phyloP scores from a whole-genome alignment of 2,888 invertebrate genomes.

The Acrobasis repandana region DNA sequence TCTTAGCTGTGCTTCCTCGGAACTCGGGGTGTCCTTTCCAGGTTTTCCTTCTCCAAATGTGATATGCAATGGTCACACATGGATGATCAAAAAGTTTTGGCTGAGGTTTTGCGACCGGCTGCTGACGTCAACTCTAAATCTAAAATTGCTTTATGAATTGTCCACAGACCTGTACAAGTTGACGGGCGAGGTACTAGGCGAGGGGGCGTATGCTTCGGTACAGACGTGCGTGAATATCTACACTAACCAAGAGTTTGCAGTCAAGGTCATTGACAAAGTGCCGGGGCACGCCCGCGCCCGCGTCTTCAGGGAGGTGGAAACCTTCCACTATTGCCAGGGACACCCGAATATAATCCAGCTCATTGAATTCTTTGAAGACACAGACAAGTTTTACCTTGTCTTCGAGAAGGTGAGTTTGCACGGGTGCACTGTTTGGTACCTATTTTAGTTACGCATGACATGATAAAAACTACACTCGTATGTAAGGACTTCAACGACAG shows the following conservation, averaged over 20 bases:
- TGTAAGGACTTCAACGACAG: too few relatives aligned
- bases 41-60: too few relatives aligned
- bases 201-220: conserved; percentile 98
- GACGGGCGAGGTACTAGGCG: conserved; percentile 97
- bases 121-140: neutral
- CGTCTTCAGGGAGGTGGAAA: conserved; percentile 99
- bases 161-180: conserved; percentile 95
- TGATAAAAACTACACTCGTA: too few relatives aligned
- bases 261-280: conserved; percentile 98
- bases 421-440: too few relatives aligned
- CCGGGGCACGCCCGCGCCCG: conserved; percentile 96
- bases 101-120: too few relatives aligned
- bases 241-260: conserved; percentile 97
- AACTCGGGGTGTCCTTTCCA: too few relatives aligned
- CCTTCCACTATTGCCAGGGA: conserved; percentile 98
- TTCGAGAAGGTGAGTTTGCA: conserved; percentile 92
- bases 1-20: too few relatives aligned
- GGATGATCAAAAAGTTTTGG: too few relatives aligned
- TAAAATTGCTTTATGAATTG: conserved; percentile 32
- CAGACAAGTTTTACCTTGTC: conserved; percentile 97
- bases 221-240: conserved; percentile 96
- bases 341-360: conserved; percentile 99
- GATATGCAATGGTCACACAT: too few relatives aligned
- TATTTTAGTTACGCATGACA: too few relatives aligned
- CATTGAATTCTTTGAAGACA: conserved; percentile 98